phyloP scores from a whole-genome alignment of 1,140 invertebrate species.

The Plectus sambesii region DNA sequence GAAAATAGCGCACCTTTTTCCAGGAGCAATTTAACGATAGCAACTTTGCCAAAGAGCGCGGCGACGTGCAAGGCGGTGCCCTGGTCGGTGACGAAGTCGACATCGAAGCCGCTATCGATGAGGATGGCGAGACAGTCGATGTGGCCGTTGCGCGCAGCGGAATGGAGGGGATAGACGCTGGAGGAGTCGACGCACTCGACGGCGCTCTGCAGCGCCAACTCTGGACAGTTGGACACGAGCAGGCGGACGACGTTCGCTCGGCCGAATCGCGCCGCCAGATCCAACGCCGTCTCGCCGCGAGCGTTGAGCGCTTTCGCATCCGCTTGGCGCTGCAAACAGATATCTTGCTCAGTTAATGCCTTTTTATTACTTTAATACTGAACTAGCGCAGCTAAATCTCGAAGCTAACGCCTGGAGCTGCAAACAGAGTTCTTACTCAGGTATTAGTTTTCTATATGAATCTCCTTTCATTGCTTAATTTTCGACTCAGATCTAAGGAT shows the following conservation, averaged over 20 bases:
- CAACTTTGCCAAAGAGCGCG: conserved; percentile 78
- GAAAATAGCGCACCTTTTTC: conserved; percentile 49
- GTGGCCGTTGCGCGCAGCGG: conserved; percentile 84
- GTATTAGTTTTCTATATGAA: no score
- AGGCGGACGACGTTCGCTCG: conserved; percentile 60
- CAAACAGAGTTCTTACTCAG: no score
- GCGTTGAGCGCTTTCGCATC: conserved; percentile 78
- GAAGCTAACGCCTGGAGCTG: no score
- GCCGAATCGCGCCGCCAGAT: conserved; percentile 72
- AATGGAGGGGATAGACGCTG: conserved; percentile 72
- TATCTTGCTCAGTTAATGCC: no score
- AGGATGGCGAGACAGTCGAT: conserved; percentile 72
- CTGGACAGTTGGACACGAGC: conserved; percentile 28
- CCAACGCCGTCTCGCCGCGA: conserved; percentile 76
- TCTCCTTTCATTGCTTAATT: no score
- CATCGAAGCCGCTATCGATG: conserved; percentile 69
- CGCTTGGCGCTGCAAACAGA: conserved; percentile 59
- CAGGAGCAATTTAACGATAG: conserved; percentile 70
- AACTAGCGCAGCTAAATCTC: no score
- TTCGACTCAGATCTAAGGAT: no score
- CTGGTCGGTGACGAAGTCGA: conserved; percentile 67
- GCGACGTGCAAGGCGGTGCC: conserved; percentile 90
- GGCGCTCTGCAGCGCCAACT: conserved; percentile 48
- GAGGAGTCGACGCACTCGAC: conserved; percentile 61
- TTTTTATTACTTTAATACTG: no score